Conservation (phyloP, 2,797 vertebrate genomes). For the Pogoniulus pusillus region DNA sequence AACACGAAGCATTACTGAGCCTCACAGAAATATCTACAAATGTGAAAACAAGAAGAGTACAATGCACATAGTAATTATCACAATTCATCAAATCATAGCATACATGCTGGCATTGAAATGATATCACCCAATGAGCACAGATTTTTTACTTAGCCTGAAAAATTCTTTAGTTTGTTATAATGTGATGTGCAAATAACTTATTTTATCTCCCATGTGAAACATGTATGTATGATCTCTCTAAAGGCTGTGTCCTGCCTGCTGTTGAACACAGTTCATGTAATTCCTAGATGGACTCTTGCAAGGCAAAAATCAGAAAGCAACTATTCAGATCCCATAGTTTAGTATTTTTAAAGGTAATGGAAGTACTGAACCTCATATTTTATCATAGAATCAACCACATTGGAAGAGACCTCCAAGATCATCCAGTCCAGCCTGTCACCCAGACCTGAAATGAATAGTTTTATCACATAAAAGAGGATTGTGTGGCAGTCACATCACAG, state of each 20-base stretch:
- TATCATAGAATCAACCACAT: not conserved
- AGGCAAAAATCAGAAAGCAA: not conserved
- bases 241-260: not conserved
- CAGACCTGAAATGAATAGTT: not conserved
- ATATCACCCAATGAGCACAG: not conserved
- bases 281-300: not conserved
- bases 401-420: too few species aligned
- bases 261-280: not conserved
- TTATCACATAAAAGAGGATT: not conserved
- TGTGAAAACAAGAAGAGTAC: constrained; percentile 37
- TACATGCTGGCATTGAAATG: constrained; percentile 14
- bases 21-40: constrained; percentile 30
- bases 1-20: constrained; percentile 40
- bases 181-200: not conserved
- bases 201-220: not conserved
- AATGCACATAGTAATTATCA: constrained; percentile 48
- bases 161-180: not conserved
- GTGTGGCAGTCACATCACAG: not conserved
- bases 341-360: not conserved
- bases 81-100: constrained; percentile 54
- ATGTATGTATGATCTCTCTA: not conserved
- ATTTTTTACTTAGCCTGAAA: not conserved
- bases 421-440: too few species aligned
- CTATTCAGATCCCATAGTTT: not conserved
- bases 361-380: not conserved